Evolutionary conservation across 2,888 invertebrate species (phyloP).

Genomic region (Fabriciana adippe): DNA sequence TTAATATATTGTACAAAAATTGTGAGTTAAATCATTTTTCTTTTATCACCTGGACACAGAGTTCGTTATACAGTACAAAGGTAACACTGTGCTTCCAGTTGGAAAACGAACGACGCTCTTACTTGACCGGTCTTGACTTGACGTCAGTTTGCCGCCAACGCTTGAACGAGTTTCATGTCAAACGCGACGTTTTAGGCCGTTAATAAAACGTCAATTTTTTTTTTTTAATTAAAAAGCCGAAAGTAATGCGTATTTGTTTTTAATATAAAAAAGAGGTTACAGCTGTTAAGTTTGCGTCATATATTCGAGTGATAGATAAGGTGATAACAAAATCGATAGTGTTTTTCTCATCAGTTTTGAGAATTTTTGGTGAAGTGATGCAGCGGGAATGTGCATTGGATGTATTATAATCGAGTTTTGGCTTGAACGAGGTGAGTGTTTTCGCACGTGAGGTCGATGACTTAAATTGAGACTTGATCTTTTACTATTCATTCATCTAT

Average conservation of each 20-base stretch:
- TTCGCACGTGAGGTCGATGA: constrained; percentile 57
- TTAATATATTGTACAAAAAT: not conserved
- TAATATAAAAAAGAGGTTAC: constrained; percentile 17
- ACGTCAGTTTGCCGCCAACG: constrained; percentile 67
- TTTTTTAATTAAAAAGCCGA: constrained; percentile 31
- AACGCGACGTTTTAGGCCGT: constrained; percentile 47
- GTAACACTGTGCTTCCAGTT: constrained; percentile 39
- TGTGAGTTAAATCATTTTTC: constrained; percentile 14
- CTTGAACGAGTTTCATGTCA: constrained; percentile 60
- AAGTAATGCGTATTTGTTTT: constrained; percentile 1
- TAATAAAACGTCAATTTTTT: constrained; percentile 48
- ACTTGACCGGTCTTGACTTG: constrained; percentile 61
- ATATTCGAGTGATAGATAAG: constrained; percentile 48
- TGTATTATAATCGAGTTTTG: constrained; percentile 64
- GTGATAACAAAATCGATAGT: constrained; percentile 64
- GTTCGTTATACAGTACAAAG: constrained; percentile 28
- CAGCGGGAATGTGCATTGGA: constrained; percentile 59
- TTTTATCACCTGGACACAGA: not conserved
- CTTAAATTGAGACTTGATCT: constrained; percentile 32
- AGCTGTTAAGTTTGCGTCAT: constrained; percentile 32
- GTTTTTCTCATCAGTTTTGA: constrained; percentile 48
- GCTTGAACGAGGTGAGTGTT: constrained; percentile 68
- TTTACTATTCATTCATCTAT: constrained; percentile 21
- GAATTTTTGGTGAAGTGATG: constrained; percentile 63
- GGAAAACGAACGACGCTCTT: constrained; percentile 62